Evolutionary conservation across 2,797 vertebrate species (phyloP), one percentile per base, ranked within the genome.

Genomic region (Lepilemur septentrionalis): DNA sequence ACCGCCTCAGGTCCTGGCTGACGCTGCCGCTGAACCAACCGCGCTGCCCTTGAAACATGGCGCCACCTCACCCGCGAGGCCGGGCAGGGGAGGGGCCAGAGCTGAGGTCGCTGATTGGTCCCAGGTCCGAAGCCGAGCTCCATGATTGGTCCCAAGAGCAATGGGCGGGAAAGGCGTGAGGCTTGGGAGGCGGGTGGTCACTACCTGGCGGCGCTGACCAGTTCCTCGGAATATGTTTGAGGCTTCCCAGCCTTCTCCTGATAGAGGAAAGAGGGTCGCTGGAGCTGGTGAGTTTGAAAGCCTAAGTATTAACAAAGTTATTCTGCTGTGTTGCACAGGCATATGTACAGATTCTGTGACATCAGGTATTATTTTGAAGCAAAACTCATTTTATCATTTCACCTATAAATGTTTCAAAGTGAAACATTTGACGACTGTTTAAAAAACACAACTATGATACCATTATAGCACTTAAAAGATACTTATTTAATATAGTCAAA

Each of bases 1-100:
- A 98, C 35, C 83, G 85, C 72, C 79, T 93, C 17, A 97, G 94
- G 11, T 97, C 84, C 0, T 75, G 61, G 55, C 97, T 63, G 57
- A 99, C 99, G 91, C 99, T 99, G 80, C 97, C 94, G 0, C 99
- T 99, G 98, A 99, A 99, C 99, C 99, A 99, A 2, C 99, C 99
- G 0, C 98, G 98, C 96, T 83, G 98, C 4, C 98, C 98, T 15
- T 43, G 97, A 98, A 99, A 99, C 99, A 99, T 99, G 67, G 89
- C 90, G 65, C 38, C 2, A 0, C 30, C 46, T 5, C 0, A 1
- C 2, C 1, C 0, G 0, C 0, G 0, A 6, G 32, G 48, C 2
- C 0, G 4, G 0, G 5, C 15, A 0, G 46, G 32, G 25, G 0
- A 30, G 23, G 8, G 11, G 2, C 7, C 1, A 30, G 20, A 30